A percentile compares a stretch with the other conserved stretches of the same genome.
These are phyloP conservation scores for Pogonocichla stellata DNA, from an alignment of 2,113 vertebrate genomes.

Conservation along the genomic window DNA sequence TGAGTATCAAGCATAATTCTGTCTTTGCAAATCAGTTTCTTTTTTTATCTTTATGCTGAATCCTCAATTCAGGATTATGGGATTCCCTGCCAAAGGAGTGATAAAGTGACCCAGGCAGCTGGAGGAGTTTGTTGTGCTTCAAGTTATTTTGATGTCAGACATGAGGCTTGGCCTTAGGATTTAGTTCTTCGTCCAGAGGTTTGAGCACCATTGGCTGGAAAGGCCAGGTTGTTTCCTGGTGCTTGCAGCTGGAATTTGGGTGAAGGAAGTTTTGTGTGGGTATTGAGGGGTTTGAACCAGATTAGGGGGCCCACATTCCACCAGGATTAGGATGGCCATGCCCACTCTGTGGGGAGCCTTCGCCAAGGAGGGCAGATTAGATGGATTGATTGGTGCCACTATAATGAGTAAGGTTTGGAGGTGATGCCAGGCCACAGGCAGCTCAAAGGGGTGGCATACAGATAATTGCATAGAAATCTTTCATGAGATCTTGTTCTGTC, in stretches of 20 bases:
- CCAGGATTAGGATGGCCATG: constrained; percentile 47
- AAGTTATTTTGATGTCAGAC: background rate
- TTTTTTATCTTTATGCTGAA: background rate
- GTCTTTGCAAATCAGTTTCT: background rate
- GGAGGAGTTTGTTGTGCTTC: background rate
- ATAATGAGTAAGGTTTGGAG: background rate
- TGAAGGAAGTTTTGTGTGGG: background rate
- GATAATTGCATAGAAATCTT: background rate
- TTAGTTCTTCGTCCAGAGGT: background rate
- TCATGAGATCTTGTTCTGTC: background rate
- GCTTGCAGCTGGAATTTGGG: background rate
- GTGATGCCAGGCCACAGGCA: constrained; percentile 16
- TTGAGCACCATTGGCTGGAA: background rate
- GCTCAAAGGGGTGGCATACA: background rate
- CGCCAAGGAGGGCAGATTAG: constrained; percentile 23
- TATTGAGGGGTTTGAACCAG: constrained; percentile 41
- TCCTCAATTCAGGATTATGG: background rate
- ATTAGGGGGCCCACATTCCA: constrained; percentile 64
- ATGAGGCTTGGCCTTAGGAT: background rate
- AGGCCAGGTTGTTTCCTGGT: background rate
- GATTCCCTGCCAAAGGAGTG: background rate
- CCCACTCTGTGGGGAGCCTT: background rate
- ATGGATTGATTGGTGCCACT: constrained; percentile 38
- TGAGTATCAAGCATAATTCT: background rate
- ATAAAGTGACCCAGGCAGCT: background rate